Evolutionary conservation across 1,140 invertebrate genomes (phyloP).

Genomic region (Anastrepha ludens): DNA sequence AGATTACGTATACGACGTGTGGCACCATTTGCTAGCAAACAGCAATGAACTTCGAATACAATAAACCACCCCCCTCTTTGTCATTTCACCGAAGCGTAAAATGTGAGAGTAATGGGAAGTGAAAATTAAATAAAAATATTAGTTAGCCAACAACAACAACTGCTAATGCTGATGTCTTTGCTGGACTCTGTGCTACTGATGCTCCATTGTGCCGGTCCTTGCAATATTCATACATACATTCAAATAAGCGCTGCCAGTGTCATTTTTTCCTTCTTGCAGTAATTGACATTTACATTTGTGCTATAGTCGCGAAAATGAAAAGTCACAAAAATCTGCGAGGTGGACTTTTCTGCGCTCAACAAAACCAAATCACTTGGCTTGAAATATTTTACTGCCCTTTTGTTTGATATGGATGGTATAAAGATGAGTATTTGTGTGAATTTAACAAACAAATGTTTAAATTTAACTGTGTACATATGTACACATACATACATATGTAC

Average conservation of each 20-base stretch:
- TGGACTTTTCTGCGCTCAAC: no score
- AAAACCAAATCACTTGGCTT: no score
- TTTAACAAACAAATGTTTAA: not conserved
- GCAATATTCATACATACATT: not conserved
- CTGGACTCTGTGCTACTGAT: not conserved
- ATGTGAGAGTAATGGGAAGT: not conserved
- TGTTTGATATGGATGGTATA: no score
- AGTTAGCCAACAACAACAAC: not conserved
- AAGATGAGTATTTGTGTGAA: not conserved
- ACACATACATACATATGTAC: not conserved
- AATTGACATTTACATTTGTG: constrained; percentile 19
- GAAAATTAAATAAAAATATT: not conserved
- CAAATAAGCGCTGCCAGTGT: not conserved
- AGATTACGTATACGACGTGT: not conserved
- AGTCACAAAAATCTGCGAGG: not conserved
- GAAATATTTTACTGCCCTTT: no score
- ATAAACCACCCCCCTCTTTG: no score
- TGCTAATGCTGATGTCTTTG: not conserved
- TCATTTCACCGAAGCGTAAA: not conserved
- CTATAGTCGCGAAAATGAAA: not conserved
- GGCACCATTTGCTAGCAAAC: not conserved
- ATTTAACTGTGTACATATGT: not conserved
- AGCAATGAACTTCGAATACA: no score
- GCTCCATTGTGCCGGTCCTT: not conserved
- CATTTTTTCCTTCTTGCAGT: not conserved